phyloP scores from a whole-genome alignment of 2,888 invertebrate species.

The Standfussiana lucernea region DNA sequence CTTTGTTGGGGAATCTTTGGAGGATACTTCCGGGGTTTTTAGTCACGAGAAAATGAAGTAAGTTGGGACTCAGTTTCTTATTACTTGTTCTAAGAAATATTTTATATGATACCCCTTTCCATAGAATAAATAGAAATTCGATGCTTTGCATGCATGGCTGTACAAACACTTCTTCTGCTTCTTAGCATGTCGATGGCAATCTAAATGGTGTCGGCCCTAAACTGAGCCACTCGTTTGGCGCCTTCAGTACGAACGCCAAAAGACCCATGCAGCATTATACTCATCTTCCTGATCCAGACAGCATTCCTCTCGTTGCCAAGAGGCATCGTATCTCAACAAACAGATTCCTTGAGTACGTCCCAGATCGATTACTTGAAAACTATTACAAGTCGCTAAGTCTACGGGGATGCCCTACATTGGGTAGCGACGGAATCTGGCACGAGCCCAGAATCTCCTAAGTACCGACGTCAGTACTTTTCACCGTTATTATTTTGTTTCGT shows the following conservation, averaged over 20 bases:
- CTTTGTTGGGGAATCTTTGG: slow-evolving; percentile 31
- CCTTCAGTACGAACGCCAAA: too few species aligned
- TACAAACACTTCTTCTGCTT: too few species aligned
- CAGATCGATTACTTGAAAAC: slow-evolving; percentile 59
- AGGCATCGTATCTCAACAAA: slow-evolving; percentile 38
- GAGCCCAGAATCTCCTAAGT: slow-evolving; percentile 48
- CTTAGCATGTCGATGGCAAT: too few species aligned
- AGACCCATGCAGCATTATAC: not conserved
- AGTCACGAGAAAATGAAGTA: not conserved
- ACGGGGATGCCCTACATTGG: slow-evolving; percentile 51
- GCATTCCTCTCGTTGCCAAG: slow-evolving; percentile 22
- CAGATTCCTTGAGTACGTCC: slow-evolving; percentile 43
- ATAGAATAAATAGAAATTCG: not conserved
- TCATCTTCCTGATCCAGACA: not conserved
- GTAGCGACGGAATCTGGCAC: slow-evolving; percentile 47
- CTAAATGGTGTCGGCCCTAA: too few species aligned
- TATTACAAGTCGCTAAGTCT: slow-evolving; percentile 56
- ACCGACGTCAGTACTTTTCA: slow-evolving; percentile 45
- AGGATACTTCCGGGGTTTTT: slow-evolving; percentile 7
- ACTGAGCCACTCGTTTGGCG: too few species aligned
- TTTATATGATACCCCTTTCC: not conserved
- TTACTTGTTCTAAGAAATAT: not conserved
- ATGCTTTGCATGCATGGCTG: not conserved
- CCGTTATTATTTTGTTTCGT: slow-evolving; percentile 48
- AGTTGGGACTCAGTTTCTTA: not conserved